Evolutionary conservation across 2,113 vertebrate species (phyloP).

Genomic region (Gadus chalcogrammus): DNA sequence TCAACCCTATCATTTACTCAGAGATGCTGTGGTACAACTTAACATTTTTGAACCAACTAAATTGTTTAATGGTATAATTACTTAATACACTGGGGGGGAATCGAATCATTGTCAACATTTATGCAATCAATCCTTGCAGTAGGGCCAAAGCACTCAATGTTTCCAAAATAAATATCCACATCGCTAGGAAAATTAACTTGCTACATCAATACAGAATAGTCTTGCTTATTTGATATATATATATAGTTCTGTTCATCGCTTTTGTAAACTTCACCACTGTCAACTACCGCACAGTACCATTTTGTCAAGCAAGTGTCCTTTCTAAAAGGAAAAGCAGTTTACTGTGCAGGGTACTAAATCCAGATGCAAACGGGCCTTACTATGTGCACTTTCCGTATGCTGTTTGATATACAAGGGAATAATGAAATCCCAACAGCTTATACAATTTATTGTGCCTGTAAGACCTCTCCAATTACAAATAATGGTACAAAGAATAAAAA

Average conservation of each 20-base stretch:
- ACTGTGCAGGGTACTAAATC: not conserved
- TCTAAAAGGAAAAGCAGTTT: constrained; percentile 1
- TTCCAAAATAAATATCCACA: not conserved
- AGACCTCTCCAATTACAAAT: too few species aligned
- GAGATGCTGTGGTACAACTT: constrained; percentile 17
- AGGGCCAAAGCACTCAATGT: not conserved
- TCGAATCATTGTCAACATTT: constrained; percentile 3
- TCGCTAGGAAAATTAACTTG: constrained; percentile 28
- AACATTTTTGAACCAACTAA: constrained; percentile 8
- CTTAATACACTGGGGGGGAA: not conserved
- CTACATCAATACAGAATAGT: constrained; percentile 28
- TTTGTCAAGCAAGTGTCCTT: not conserved
- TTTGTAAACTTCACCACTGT: constrained; percentile 19
- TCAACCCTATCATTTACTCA: too few species aligned
- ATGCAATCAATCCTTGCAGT: not conserved
- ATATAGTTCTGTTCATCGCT: constrained; percentile 18
- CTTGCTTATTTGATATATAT: not conserved
- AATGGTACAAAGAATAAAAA: not conserved
- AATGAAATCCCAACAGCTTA: too few species aligned
- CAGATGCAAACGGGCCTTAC: too few species aligned
- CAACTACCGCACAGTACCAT: constrained; percentile 17
- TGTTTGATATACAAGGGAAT: too few species aligned
- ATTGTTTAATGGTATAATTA: too few species aligned
- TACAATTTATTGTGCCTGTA: too few species aligned
- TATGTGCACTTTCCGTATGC: too few species aligned